These are phyloP conservation scores for Microchirus variegatus DNA, from an alignment of 2,797 vertebrate genomes.

Conservation along the genomic window DNA sequence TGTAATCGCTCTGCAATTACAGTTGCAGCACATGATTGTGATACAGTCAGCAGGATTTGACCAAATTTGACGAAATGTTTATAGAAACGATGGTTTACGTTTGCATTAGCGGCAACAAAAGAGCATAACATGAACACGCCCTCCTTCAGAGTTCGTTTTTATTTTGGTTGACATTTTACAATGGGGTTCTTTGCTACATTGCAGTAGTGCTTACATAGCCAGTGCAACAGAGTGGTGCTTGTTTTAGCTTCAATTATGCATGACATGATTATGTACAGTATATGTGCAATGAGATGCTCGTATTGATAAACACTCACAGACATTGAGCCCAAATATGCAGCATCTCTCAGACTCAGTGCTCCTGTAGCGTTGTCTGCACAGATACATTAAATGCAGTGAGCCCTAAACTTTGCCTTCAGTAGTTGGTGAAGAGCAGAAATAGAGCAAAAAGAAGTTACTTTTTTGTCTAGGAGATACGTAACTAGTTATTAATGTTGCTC, in stretches of 20 bases:
- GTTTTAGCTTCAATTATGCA: slow-evolving; percentile 3
- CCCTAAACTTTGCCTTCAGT: too few species aligned
- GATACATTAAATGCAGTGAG: too few species aligned
- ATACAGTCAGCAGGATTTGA: slow-evolving; percentile 32
- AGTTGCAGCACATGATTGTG: slow-evolving; percentile 24
- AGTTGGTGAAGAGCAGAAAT: too few species aligned
- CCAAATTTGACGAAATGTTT: slow-evolving; percentile 15
- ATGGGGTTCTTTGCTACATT: background rate
- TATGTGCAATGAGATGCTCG: background rate
- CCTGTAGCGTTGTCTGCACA: too few species aligned
- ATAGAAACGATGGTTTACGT: slow-evolving; percentile 11
- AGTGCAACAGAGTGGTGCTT: background rate
- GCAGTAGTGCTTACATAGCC: background rate
- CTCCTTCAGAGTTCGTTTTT: background rate
- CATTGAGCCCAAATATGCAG: slow-evolving; percentile 1
- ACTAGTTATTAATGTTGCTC: background rate
- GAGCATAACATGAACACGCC: background rate
- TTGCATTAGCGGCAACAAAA: background rate
- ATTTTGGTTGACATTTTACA: background rate
- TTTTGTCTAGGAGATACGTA: too few species aligned
- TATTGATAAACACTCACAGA: background rate
- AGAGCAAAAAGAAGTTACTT: too few species aligned
- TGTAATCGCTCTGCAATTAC: slow-evolving; percentile 40
- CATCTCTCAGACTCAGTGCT: background rate
- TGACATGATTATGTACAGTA: background rate